A percentile compares a stretch with the other conserved stretches of the same genome.
Evolutionary conservation across 2,888 invertebrate species (phyloP).

Genomic region (Biston stratarius): DNA sequence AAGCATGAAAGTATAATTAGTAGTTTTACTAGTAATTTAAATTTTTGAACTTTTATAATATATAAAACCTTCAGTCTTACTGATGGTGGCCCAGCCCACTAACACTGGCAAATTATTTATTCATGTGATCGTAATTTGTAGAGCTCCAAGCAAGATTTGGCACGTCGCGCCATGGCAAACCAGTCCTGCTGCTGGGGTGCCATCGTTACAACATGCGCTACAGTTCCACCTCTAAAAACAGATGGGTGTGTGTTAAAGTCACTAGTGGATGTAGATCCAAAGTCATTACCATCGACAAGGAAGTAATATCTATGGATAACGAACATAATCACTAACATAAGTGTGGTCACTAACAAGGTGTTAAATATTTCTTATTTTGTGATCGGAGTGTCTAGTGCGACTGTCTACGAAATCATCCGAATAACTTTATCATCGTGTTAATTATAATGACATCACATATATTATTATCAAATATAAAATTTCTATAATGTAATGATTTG

Average conservation of each 20-base stretch:
- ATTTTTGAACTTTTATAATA: background rate
- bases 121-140: background rate
- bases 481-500: too few species aligned
- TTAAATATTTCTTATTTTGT: too few species aligned
- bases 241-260: conserved; percentile 51
- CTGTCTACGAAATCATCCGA: too few species aligned
- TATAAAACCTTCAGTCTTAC: background rate
- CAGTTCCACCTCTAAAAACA: background rate
- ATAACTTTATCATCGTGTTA: too few species aligned
- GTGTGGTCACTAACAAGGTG: background rate
- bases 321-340: conserved; percentile 27
- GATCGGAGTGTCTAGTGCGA: too few species aligned
- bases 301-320: conserved; percentile 11
- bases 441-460: too few species aligned
- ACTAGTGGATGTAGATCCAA: conserved; percentile 34
- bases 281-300: conserved; percentile 20
- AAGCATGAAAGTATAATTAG: too few species aligned
- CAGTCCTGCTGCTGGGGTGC: conserved; percentile 11
- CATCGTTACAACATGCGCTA: conserved; percentile 18
- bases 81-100: background rate
- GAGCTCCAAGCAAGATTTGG: background rate
- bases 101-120: background rate
- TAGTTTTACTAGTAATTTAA: too few species aligned
- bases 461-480: too few species aligned
- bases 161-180: conserved; percentile 20